Evolutionary conservation across 2,113 vertebrate species (phyloP).

Genomic region (Syngnathus floridae): DNA sequence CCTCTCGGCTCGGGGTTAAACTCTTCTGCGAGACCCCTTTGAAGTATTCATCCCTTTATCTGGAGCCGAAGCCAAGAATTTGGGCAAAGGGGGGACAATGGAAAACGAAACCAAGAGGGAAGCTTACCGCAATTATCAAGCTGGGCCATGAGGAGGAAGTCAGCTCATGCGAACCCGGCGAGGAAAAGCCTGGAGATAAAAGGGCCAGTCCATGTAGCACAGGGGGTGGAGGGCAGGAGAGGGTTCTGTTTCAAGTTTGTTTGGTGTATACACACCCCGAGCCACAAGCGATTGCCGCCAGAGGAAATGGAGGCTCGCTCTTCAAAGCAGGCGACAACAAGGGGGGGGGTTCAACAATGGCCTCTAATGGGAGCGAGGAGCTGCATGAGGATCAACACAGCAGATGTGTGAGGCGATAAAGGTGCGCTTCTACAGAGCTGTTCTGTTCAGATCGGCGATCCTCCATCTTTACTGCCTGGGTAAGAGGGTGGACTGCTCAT

Average conservation of each 20-base stretch:
- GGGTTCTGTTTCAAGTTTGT: conserved; percentile 67
- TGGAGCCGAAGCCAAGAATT: conserved; percentile 92
- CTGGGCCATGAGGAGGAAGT: conserved; percentile 75
- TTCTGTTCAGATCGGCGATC: background rate
- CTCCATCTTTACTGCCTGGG: background rate
- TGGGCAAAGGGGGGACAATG: conserved; percentile 80
- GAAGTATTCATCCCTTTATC: conserved; percentile 99
- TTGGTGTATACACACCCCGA: conserved; percentile 64
- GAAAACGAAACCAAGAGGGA: conserved; percentile 80
- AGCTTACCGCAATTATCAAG: conserved; percentile 84
- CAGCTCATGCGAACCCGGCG: conserved; percentile 42
- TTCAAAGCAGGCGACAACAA: conserved; percentile 65
- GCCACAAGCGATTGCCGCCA: conserved; percentile 45
- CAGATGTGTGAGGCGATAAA: conserved; percentile 1
- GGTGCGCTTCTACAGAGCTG: too few species aligned
- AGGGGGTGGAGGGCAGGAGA: conserved; percentile 26
- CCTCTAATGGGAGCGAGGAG: conserved; percentile 48
- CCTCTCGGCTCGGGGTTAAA: conserved; percentile 91
- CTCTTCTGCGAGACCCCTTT: conserved; percentile 89
- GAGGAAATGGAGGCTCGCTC: conserved; percentile 63
- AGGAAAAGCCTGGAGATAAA: conserved; percentile 38
- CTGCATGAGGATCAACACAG: conserved; percentile 6
- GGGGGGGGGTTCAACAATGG: conserved; percentile 54
- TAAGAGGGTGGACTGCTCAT: background rate
- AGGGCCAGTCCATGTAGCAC: conserved; percentile 49